Evolutionary conservation across 2,797 vertebrate species (phyloP).

Genomic region (Ciconia nigra): DNA sequence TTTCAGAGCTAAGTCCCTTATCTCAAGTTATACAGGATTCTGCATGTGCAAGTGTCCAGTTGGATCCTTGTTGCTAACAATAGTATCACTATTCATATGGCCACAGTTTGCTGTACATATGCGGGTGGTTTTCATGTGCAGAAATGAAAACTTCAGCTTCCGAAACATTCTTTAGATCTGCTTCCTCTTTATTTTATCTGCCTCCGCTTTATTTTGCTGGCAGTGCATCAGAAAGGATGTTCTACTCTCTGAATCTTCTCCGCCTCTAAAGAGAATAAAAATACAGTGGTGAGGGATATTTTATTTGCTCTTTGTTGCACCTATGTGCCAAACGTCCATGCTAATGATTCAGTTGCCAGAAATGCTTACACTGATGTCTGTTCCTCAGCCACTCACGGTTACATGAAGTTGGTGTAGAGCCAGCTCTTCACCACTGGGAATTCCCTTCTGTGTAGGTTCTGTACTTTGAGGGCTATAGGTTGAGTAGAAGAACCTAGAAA

Average conservation of each 20-base stretch:
- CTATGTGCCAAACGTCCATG: not conserved
- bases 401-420: not conserved
- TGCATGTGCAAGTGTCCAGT: not conserved
- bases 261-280: not conserved
- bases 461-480: not conserved
- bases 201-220: not conserved
- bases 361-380: not conserved
- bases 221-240: not conserved
- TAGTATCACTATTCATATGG: not conserved
- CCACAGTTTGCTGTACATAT: not conserved
- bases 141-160: not conserved
- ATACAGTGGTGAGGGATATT: not conserved
- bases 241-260: not conserved
- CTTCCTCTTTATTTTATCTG: not conserved
- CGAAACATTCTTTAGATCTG: not conserved
- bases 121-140: not conserved
- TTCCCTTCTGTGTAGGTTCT: not conserved
- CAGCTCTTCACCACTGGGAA: not conserved
- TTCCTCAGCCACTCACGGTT: not conserved
- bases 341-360: not conserved
- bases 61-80: not conserved
- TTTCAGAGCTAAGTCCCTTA: not conserved
- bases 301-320: not conserved
- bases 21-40: not conserved
- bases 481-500: not conserved